Evolutionary conservation across 2,888 invertebrate genomes (phyloP).

Genomic region (Drosophila anomalata): DNA sequence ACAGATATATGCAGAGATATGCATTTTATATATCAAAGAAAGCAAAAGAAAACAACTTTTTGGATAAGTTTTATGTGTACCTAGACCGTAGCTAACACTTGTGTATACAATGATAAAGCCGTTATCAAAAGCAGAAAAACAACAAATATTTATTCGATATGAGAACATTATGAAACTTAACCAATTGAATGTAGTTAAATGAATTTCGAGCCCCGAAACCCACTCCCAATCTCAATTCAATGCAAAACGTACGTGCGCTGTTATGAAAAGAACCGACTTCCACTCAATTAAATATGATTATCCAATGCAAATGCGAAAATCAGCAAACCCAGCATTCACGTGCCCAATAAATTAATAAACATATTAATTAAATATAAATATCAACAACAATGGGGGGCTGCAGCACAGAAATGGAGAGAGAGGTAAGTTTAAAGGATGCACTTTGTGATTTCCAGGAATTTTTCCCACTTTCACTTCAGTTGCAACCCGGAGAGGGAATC

Average conservation of each 20-base stretch:
- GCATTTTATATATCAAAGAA: conserved; percentile 69
- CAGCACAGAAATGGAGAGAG: not conserved
- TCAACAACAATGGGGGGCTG: conserved; percentile 24
- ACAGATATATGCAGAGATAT: conserved; percentile 56
- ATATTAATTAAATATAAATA: conserved; percentile 30
- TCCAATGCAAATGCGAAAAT: conserved; percentile 28
- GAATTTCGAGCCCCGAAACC: not conserved
- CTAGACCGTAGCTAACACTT: conserved; percentile 32
- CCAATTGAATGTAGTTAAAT: not conserved
- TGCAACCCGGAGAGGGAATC: conserved; percentile 1
- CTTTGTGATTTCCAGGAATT: not conserved
- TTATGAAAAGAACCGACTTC: conserved; percentile 20
- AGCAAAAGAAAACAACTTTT: conserved; percentile 39
- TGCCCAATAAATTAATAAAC: conserved; percentile 30
- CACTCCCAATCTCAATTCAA: conserved; percentile 11
- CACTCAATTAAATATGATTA: conserved; percentile 17
- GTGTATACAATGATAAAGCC: conserved; percentile 24
- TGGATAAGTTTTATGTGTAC: conserved; percentile 74
- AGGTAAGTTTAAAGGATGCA: conserved; percentile 19
- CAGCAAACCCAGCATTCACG: conserved; percentile 17
- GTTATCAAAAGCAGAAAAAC: conserved; percentile 6
- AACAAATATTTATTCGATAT: conserved; percentile 18
- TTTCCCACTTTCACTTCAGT: conserved; percentile 1
- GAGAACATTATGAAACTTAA: conserved; percentile 4
- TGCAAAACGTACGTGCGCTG: conserved; percentile 61